A percentile compares a stretch with the other conserved stretches of the same genome.
Conservation (phyloP, 2,888 invertebrate genomes). For the Eulithis prunata region DNA sequence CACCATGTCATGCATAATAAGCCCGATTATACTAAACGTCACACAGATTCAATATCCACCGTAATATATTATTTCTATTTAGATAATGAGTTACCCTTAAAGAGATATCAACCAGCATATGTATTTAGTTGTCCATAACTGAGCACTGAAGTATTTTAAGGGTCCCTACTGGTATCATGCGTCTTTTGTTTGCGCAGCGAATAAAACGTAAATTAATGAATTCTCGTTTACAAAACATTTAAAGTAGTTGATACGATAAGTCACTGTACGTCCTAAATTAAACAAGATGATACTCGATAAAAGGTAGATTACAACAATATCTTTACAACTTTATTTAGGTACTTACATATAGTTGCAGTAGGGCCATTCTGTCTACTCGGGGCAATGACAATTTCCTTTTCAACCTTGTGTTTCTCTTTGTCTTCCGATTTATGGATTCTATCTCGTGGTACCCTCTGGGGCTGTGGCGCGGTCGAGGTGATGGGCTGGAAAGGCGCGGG, state of each 20-base stretch:
- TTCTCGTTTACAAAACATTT: neutral
- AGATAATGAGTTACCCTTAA: neutral
- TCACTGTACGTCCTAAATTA: neutral
- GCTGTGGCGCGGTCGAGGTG: slow-evolving; percentile 34
- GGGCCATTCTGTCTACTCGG: slow-evolving; percentile 43
- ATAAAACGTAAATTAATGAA: neutral
- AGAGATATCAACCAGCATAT: neutral
- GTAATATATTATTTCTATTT: neutral
- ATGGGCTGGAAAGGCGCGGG: slow-evolving; percentile 30
- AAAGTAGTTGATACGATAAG: neutral
- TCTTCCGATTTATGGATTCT: slow-evolving; percentile 41
- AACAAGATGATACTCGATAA: neutral
- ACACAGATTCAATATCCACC: neutral
- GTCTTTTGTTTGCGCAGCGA: neutral
- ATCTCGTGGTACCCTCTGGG: slow-evolving; percentile 36
- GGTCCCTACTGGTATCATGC: neutral
- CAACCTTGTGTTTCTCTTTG: slow-evolving; percentile 41
- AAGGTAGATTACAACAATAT: neutral
- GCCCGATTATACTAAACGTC: neutral
- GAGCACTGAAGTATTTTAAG: neutral
- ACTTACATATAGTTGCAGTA: slow-evolving; percentile 41
- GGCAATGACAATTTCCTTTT: slow-evolving; percentile 34
- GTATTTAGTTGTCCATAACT: neutral
- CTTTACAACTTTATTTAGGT: slow-evolving; percentile 1
- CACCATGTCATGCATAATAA: neutral